These are phyloP conservation scores for Megalops atlanticus DNA, from an alignment of 2,113 vertebrate genomes.

Conservation along the genomic window DNA sequence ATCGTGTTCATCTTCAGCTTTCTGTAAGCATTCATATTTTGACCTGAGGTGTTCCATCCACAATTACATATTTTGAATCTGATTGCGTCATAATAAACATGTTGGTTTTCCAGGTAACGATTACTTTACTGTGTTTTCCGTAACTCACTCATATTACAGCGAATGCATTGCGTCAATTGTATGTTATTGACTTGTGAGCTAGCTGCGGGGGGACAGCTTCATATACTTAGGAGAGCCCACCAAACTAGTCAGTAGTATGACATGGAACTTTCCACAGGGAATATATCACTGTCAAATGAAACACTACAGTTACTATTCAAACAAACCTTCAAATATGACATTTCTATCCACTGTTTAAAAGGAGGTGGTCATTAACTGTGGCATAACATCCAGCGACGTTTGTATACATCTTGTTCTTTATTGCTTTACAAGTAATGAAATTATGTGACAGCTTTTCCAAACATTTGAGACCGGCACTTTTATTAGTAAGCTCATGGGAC, in stretches of 20 bases:
- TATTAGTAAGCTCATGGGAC: neutral
- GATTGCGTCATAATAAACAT: neutral
- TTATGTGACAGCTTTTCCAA: neutral
- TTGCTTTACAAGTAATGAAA: too few species aligned
- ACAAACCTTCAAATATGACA: neutral
- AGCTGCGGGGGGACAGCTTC: too few species aligned
- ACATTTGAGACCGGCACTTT: neutral
- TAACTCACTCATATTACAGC: neutral
- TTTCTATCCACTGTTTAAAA: neutral
- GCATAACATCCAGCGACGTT: neutral
- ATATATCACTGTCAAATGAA: too few species aligned
- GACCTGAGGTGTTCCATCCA: neutral
- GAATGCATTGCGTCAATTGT: neutral
- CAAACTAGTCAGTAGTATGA: too few species aligned
- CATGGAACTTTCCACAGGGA: too few species aligned
- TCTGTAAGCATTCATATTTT: neutral
- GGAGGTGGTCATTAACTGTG: neutral
- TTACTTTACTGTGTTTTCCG: neutral
- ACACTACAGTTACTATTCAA: neutral
- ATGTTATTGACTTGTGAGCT: neutral
- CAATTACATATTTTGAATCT: neutral
- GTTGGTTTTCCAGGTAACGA: neutral
- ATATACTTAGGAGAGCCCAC: too few species aligned
- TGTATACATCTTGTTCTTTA: neutral
- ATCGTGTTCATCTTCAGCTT: neutral